Conservation (phyloP, 2,888 invertebrate genomes). For the Argynnis bischoffii region DNA sequence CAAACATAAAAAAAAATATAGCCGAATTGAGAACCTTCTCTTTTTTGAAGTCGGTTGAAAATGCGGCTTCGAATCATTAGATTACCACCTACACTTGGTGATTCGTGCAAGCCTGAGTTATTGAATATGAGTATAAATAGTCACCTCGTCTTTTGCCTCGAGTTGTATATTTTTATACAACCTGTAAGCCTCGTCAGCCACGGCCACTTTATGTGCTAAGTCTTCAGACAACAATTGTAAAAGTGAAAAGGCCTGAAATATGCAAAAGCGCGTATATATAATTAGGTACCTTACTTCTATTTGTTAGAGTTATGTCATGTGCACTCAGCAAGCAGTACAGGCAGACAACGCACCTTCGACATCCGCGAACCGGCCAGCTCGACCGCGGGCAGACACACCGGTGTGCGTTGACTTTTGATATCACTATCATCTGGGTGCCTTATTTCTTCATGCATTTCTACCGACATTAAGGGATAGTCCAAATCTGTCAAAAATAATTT, state of each 20-base stretch:
- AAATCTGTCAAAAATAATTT: slow-evolving; percentile 47
- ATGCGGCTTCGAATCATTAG: not conserved
- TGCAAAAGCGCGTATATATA: too few relatives aligned
- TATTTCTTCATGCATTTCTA: slow-evolving; percentile 42
- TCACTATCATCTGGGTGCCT: slow-evolving; percentile 34
- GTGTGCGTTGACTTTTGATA: slow-evolving; percentile 39
- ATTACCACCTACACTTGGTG: too few relatives aligned
- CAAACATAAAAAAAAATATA: too few relatives aligned
- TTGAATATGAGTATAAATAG: slow-evolving; percentile 1
- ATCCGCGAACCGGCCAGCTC: slow-evolving; percentile 68
- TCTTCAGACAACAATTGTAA: slow-evolving; percentile 68
- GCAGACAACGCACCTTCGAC: slow-evolving; percentile 60
- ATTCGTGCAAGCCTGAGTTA: too few relatives aligned
- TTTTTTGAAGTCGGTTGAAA: too few relatives aligned
- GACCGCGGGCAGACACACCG: slow-evolving; percentile 52
- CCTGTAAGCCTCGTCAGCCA: slow-evolving; percentile 68
- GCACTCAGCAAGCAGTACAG: not conserved
- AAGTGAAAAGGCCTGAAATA: slow-evolving; percentile 60
- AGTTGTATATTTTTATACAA: slow-evolving; percentile 66
- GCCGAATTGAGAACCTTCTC: too few relatives aligned
- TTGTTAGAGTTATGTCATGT: too few relatives aligned
- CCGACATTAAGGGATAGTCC: slow-evolving; percentile 53
- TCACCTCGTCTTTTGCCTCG: slow-evolving; percentile 63
- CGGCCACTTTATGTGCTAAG: slow-evolving; percentile 54
- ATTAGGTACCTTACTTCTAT: too few relatives aligned